These are phyloP conservation scores for Harpagoxenus sublaevis DNA, from an alignment of 2,888 invertebrate species.

Conservation along the genomic window DNA sequence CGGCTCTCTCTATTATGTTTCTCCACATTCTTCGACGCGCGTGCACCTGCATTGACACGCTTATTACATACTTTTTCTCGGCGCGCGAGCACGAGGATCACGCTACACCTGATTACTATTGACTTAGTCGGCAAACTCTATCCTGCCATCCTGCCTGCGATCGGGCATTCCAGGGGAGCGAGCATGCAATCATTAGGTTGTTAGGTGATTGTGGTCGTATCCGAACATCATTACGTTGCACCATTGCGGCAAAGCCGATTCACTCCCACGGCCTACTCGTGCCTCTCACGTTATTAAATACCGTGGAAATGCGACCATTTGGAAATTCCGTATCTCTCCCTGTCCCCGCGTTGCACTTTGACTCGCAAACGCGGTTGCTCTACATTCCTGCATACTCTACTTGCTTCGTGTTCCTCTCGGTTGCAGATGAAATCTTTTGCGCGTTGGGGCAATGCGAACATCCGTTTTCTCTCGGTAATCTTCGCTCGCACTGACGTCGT, in stretches of 20 bases:
- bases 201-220: slow-evolving; percentile 68
- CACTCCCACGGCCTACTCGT: slow-evolving; percentile 75
- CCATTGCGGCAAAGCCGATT: slow-evolving; percentile 69
- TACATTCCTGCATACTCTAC: not conserved
- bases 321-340: slow-evolving; percentile 62
- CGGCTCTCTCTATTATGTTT: not conserved
- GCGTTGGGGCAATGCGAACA: not conserved
- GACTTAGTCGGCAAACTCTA: slow-evolving; percentile 33
- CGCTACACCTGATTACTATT: slow-evolving; percentile 50
- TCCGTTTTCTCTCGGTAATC: not conserved
- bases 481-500: not conserved
- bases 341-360: slow-evolving; percentile 21
- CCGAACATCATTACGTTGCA: slow-evolving; percentile 71
- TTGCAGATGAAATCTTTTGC: not conserved
- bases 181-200: slow-evolving; percentile 70
- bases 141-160: slow-evolving; percentile 42
- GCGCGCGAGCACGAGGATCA: slow-evolving; percentile 27
- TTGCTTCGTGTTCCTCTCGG: not conserved
- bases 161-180: slow-evolving; percentile 67
- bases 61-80: slow-evolving; percentile 34
- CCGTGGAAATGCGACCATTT: slow-evolving; percentile 77
- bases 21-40: not conserved
- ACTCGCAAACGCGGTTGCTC: slow-evolving; percentile 28
- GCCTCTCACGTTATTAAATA: slow-evolving; percentile 80
- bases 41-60: slow-evolving; percentile 40